These are phyloP conservation scores for Amia ocellicauda DNA, from an alignment of 2,113 vertebrate species.

Conservation along the genomic window DNA sequence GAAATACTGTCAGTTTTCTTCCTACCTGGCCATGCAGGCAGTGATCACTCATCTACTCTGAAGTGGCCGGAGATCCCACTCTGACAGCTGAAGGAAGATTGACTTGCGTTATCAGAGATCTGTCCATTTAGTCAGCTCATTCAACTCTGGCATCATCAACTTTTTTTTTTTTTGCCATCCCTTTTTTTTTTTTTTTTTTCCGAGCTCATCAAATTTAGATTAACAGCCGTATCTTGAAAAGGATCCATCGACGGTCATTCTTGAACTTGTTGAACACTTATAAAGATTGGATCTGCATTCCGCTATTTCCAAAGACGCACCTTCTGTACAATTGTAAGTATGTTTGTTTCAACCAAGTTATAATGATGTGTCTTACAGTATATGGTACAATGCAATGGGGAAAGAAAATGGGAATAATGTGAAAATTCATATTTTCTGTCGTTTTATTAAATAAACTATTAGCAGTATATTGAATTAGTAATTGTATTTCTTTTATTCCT, in stretches of 20 bases:
- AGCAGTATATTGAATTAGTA: no score
- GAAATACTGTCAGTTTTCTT: slow-evolving; percentile 38
- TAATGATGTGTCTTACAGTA: no score
- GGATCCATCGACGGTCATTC: slow-evolving; percentile 46
- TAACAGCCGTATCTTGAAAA: slow-evolving; percentile 52
- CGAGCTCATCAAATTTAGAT: slow-evolving; percentile 43
- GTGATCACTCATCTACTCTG: slow-evolving; percentile 54
- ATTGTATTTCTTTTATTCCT: no score
- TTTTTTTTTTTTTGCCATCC: slow-evolving; percentile 26
- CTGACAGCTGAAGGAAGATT: slow-evolving; percentile 47
- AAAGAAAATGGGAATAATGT: no score
- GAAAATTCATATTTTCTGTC: no score
- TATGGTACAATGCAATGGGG: no score
- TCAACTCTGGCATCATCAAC: slow-evolving; percentile 41
- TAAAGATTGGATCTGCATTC: slow-evolving; percentile 25
- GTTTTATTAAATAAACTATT: no score
- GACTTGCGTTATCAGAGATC: slow-evolving; percentile 44
- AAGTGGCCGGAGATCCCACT: slow-evolving; percentile 47
- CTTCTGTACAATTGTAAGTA: slow-evolving; percentile 29
- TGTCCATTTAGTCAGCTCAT: slow-evolving; percentile 31
- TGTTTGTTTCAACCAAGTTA: not conserved
- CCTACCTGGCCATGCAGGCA: slow-evolving; percentile 47
- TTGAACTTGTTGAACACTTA: slow-evolving; percentile 66
- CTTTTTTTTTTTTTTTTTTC: slow-evolving; percentile 22
- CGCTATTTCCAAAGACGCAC: slow-evolving; percentile 11